Base-by-base conservation (phyloP, 2,797 vertebrate genomes). In the Adelosebastes latens region DNA sequence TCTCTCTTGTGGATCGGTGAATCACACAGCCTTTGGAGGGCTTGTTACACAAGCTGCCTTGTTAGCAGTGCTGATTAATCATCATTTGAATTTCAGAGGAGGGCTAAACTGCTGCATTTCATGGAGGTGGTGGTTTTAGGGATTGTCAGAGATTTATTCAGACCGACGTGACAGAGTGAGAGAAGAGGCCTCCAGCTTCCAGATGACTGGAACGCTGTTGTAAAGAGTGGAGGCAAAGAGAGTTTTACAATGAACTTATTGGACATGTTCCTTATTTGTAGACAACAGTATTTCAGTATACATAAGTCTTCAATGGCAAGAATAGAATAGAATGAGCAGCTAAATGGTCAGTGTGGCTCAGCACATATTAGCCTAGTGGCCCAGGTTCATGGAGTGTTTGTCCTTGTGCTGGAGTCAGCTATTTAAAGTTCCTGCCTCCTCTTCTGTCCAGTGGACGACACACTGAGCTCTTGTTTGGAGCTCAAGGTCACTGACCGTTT, bases 71-170 rank as follows among this genome's bases (percentile, higher is more conserved):
- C 82, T 86, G 82, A 93, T 92, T 91, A 89, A 94, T 93, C 93
- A 94, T 91, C 87, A 94, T 95, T 87, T 90, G 83, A 85, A 90
- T 92, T 92, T 91, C 77, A 90, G 85, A 89, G 64, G 46, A 85
- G 77, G 55, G 52, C 72, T 85, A 49, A 89, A 78, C 74, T 77
- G 76, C 87, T 59, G 85, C 80, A 82, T 91, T 89, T 90, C 88
- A 88, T 81, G 65, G 79, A 75, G 25, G 65, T 67, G 56, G 46
- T 68, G 79, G 74, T 81, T 81, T 86, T 62, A 60, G 61, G 74
- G 83, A 74, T 64, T 63, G 82, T 60, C 49, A 36, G 39, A 67
- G 62, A 87, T 82, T 82, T 79, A 49, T 79, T 75, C 69, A 63
- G 72, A 59, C 63, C n/a, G 71, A 74, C 12, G 32, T 32, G 59